phyloP scores from a whole-genome alignment of 2,113 vertebrate genomes.

The Bufo gargarizans region DNA sequence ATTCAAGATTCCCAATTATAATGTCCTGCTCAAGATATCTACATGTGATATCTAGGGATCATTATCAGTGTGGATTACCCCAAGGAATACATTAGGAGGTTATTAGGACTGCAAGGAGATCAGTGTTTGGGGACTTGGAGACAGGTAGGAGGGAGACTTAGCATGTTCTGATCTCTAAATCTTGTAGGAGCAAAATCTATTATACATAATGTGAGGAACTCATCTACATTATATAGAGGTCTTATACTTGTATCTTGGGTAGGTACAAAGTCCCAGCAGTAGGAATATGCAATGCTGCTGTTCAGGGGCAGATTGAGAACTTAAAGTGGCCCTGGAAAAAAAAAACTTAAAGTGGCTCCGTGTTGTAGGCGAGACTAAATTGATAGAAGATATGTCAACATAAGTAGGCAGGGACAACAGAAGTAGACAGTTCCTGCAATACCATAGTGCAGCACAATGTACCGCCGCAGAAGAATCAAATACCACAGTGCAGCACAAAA shows the following conservation, averaged over 20 bases:
- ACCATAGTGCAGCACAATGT: too few species aligned
- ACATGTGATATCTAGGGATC: slow-evolving; percentile 27
- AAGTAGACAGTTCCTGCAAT: too few species aligned
- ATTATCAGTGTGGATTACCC: slow-evolving; percentile 45
- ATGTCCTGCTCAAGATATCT: slow-evolving; percentile 47
- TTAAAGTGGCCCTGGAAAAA: too few species aligned
- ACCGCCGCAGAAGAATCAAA: too few species aligned
- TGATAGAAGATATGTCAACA: too few species aligned
- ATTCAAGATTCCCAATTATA: slow-evolving; percentile 53
- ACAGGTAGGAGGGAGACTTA: too few species aligned
- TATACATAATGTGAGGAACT: neutral
- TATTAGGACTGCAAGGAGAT: slow-evolving; percentile 43
- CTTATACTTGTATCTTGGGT: neutral
- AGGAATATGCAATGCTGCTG: neutral
- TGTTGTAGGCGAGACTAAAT: too few species aligned
- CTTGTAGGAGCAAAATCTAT: neutral
- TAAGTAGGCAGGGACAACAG: too few species aligned
- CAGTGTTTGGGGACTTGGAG: neutral
- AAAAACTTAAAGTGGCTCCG: too few species aligned
- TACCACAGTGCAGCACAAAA: too few species aligned
- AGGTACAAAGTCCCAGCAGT: neutral
- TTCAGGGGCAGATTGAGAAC: too few species aligned
- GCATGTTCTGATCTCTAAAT: neutral
- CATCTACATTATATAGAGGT: neutral
- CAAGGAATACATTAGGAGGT: slow-evolving; percentile 51